Conservation (phyloP, 2,888 invertebrate genomes). For the Drosophila eohydei region DNA sequence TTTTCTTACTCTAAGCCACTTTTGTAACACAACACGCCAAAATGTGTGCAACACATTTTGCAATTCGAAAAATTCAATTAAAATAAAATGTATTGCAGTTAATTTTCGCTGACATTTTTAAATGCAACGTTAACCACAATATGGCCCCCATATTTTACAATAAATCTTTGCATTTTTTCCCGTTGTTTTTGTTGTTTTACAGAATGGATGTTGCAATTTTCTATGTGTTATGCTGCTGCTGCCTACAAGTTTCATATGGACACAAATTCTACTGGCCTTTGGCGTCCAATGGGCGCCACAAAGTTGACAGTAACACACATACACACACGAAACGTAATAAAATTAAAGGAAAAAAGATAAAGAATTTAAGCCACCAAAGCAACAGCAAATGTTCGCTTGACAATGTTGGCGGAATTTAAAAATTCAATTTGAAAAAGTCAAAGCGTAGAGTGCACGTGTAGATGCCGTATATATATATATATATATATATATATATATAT, state of each 20-base stretch:
- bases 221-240: slow-evolving; percentile 56
- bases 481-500: not conserved
- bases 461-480: slow-evolving; percentile 13
- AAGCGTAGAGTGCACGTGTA: slow-evolving; percentile 28
- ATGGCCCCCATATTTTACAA: slow-evolving; percentile 43
- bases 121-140: slow-evolving; percentile 66
- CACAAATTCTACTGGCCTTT: slow-evolving; percentile 68
- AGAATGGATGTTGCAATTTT: slow-evolving; percentile 72
- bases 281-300: slow-evolving; percentile 49
- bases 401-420: slow-evolving; percentile 62
- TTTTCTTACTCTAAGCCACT: slow-evolving; percentile 1
- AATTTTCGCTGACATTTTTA: slow-evolving; percentile 67
- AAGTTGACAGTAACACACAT: slow-evolving; percentile 59
- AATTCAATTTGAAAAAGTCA: slow-evolving; percentile 68
- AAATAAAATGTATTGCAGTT: slow-evolving; percentile 62
- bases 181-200: not conserved
- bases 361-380: slow-evolving; percentile 28
- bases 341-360: not conserved
- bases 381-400: slow-evolving; percentile 19
- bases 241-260: slow-evolving; percentile 54
- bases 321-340: not conserved
- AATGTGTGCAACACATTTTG: slow-evolving; percentile 19
- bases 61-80: slow-evolving; percentile 29
- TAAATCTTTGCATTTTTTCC: slow-evolving; percentile 25
- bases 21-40: not conserved